Evolutionary conservation across 2,888 invertebrate species (phyloP), one percentile per base, ranked within the genome.

Genomic region (Taenaris catops): DNA sequence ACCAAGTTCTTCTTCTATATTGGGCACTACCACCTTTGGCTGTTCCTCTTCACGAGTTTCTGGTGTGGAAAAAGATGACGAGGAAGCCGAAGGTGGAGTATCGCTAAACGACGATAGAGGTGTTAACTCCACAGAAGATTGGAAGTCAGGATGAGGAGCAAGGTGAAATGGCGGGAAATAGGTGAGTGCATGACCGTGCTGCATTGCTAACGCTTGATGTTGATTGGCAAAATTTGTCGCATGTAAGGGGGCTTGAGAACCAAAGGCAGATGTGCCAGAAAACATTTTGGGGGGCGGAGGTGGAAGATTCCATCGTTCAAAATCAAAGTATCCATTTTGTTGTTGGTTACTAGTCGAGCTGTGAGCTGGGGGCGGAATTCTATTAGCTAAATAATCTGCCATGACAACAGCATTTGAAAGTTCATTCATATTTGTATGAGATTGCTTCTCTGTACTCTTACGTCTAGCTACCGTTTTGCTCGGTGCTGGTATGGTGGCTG

Each of bases 1-100:
- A 73, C 93, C 93, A 63, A 95, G 88, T 83, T 95, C 95, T 84
- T 95, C 94, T 78, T 95, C 95, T 71, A 95, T 94, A 84, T 95
- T 94, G 56, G 95, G 95, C 63, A 95, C 94, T 59, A 95, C 93
- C 58, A 95, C 94, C 89, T 94, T 94, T 52, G 93, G 93, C 76
- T 92, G 91, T 60, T 91, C 90, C 70, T 92, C 92, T 51, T 90
- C 90, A 73, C 89, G 86, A 62, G 79, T 84, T 79, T 87, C 87
- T 54, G 87, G 83, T 52, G 84, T 83, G 46, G 87, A 87, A 76
- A 87, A 87, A 57, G 88, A 76, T 69, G 87, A 87, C 57, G 88
- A 78, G 79, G 87, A 74, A 80, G 87, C 74, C 84, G 84, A 76
- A 86, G 88, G 81, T 83, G 88, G 80, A 63, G 87, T 83, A 62